phyloP scores from a whole-genome alignment of 1,140 invertebrate species.

The Sycobia sp. region DNA sequence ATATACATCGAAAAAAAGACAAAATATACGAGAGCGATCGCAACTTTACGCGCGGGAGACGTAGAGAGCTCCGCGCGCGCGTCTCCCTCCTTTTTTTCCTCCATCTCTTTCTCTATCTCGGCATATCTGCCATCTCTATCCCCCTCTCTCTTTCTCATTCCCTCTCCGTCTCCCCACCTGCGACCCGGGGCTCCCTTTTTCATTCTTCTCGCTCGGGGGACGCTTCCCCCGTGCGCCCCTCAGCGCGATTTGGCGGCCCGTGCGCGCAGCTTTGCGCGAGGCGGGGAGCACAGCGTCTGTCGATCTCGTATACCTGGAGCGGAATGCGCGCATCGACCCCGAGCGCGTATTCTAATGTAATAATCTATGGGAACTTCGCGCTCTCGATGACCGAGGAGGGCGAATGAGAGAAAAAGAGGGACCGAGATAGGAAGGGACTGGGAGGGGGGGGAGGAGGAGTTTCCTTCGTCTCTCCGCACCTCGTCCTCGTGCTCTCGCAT shows the following conservation, averaged over 20 bases:
- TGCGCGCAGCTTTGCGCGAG: slow-evolving; percentile 23
- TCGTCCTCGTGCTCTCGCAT: not conserved
- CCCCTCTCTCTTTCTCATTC: no score
- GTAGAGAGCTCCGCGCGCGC: no score
- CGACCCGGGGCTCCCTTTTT: slow-evolving; percentile 40
- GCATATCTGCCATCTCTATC: no score
- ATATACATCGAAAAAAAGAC: slow-evolving; percentile 8
- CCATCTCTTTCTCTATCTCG: no score
- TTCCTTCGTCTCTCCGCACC: not conserved
- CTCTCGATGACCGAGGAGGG: slow-evolving; percentile 29
- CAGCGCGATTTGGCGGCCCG: no score
- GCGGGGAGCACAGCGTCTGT: slow-evolving; percentile 52
- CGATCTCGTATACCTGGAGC: slow-evolving; percentile 56
- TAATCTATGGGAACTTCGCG: slow-evolving; percentile 59
- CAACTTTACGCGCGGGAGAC: no score
- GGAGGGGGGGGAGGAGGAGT: not conserved
- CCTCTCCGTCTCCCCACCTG: no score
- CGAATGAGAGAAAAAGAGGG: not conserved
- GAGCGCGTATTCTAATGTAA: slow-evolving; percentile 60
- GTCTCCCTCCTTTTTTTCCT: no score
- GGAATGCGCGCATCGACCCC: slow-evolving; percentile 37
- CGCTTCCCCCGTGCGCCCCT: slow-evolving; percentile 15
- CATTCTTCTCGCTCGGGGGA: slow-evolving; percentile 37
- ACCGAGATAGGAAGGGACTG: not conserved
- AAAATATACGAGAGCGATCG: no score